Base-by-base conservation (phyloP, 1,140 invertebrate genomes). In the Drosophila chauvacae region DNA sequence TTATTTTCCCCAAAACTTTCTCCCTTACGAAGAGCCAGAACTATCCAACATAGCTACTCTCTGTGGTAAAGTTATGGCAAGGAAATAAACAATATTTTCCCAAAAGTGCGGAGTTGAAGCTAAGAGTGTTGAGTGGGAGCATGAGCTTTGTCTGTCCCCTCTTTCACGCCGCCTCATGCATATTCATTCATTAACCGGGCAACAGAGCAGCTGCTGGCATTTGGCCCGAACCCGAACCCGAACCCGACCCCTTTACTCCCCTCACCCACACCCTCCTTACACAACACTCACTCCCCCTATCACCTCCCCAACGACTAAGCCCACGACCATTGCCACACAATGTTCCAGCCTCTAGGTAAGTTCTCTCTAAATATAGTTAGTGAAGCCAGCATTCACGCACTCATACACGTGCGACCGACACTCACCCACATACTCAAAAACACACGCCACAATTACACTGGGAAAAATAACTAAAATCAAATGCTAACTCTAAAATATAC, bases 181-280 rank as follows among this genome's bases (percentile, higher is more conserved):
- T 88, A 88, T 88, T 88, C 85, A 88, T 88, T 88, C 77, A 88
- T 88, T 88, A 84, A 78, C 72, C 76, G 58, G 72, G 72, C 73
- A 66, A 64, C 44, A 28, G 62, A 77, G 80, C 84, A 88, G 84
- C 84, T 87, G 84, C 68, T 74, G 77, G 84, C 84, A 83, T 83
- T 87, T 87, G 64, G 44, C 53, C 53, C 35, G 14, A n/a, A n/a
- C n/a, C n/a, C n/a, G n/a, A 56, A 56, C 20, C 35, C 20, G 7
- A 39, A 37, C 18, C 16, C 16, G 47, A 28, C 33, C 53, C 33
- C 20, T 33, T 45, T 33, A 7, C 20, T 7, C 37, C 26, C 30
- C 35, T 11, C 33, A 42, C 42, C 44, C 56, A 9, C 18, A 28
- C 33, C 10, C 39, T 26, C 41, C 2, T 47, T 28, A 48, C 51